Base-by-base conservation (phyloP, 1,140 invertebrate species). In the Anoplolepis gracilipes region DNA sequence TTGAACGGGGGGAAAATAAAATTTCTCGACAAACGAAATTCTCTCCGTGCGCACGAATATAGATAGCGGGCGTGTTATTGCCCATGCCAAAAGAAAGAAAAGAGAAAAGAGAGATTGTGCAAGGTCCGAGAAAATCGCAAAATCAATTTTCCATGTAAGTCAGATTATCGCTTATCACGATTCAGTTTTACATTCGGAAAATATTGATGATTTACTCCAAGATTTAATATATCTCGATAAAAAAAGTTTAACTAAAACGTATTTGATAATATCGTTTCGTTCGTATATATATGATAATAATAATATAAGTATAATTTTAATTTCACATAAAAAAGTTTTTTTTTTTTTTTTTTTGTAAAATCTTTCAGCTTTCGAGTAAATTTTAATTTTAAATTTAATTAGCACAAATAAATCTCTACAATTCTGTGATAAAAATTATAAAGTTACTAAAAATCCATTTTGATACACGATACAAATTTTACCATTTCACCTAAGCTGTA, bases 1-100 rank as follows among this genome's bases (percentile, higher is more conserved):
- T 86, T 85, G 85, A 86, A 82, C 77, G 64, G 70, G 49, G 49
- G 33, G 46, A n/a, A 84, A 86, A 89, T 89, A 88, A 88, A 88
- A 88, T 89, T 82, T 70, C 53, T 62, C 62, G 25, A 19, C 59
- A 84, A 69, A 59, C 70, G 79, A 85, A 77, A 84, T 75, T 77
- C 73, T n/a, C 22, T 49, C 46, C 46, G 16, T 16, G 46, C 42
- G 42, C 49, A 16, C n/a, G 61, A 61, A 59, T 69, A 53, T 61
- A 59, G 85, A 67, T 88, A 87, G 79, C 42, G 33, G 28, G 70
- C 53, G 53, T 57, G 75, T 87, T 75, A 67, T 53, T 72, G 78
- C 33, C 36, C 7, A 72, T 57, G 78, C 49, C 53, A 55, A 72
- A 53, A 55, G 42, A 33, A n/a, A 33, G 39, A 11, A 25, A 19